These are phyloP conservation scores for Eudasyphora cyanicolor DNA, from an alignment of 2,888 invertebrate genomes.

Conservation along the genomic window DNA sequence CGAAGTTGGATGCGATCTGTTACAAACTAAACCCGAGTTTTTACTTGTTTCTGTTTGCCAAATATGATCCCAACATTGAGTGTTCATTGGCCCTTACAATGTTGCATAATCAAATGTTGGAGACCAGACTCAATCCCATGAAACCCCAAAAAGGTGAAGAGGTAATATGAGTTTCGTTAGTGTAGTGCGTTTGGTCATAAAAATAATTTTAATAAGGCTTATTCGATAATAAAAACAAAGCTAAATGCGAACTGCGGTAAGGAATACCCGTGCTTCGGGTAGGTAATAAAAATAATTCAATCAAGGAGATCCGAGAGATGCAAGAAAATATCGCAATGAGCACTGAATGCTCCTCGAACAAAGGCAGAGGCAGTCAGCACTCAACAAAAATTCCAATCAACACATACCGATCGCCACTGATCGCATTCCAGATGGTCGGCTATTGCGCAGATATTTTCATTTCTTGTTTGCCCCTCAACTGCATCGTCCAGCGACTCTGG, in stretches of 20 bases:
- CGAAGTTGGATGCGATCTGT: no score
- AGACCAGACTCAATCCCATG: constrained; percentile 37
- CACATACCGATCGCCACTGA: constrained; percentile 69
- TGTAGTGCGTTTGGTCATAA: constrained; percentile 43
- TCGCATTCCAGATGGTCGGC: constrained; percentile 68
- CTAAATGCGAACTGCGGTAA: not conserved
- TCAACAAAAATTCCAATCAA: constrained; percentile 68
- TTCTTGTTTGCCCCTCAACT: not conserved
- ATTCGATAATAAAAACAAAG: constrained; percentile 1
- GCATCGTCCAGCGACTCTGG: constrained; percentile 23
- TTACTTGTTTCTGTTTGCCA: no score
- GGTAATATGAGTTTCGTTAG: constrained; percentile 54
- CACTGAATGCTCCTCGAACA: not conserved
- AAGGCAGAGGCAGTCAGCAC: constrained; percentile 20
- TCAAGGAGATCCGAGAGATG: constrained; percentile 59
- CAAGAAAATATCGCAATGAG: not conserved
- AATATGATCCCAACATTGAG: no score
- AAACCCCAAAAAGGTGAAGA: constrained; percentile 28
- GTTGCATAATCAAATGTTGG: constrained; percentile 47
- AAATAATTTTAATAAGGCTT: constrained; percentile 59
- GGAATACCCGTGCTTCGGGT: constrained; percentile 42
- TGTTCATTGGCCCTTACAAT: constrained; percentile 59
- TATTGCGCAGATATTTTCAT: constrained; percentile 48
- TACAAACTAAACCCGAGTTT: no score
- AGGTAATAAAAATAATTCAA: constrained; percentile 69